Base-by-base conservation (phyloP, 1,140 invertebrate species). In the Papilio dardanus region DNA sequence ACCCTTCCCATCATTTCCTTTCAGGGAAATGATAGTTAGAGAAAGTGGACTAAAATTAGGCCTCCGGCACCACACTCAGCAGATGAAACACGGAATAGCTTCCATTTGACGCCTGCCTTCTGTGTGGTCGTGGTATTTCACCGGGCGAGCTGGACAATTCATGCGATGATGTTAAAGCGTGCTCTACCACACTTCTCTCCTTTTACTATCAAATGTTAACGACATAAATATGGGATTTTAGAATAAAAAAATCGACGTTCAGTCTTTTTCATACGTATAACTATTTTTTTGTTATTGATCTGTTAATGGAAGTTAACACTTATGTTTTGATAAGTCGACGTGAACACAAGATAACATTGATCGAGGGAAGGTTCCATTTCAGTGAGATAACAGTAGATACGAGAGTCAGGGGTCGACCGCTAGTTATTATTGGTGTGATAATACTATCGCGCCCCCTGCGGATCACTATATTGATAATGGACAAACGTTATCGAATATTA, bases 361-460 rank as follows among this genome's bases (percentile, higher is more conserved):
- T 67, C 14, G 28, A n/a, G 65, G 65, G 65, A 67, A 67, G 65
- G 65, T 67, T 67, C 65, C 28, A 35, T 67, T 3, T n/a, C n/a
- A n/a, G 65, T 67, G 6, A 7, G 31, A 67, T 67, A 67, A 33
- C 28, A 35, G 33, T 37, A 33, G 33, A 68, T 37, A 68, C 2
- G 33, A 31, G 19, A 68, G 66, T 68, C 66, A 68, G 33, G 31
- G 65, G 65, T 67, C 65, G 31, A 33, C 6, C 65, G 65, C 30
- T 6, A 12, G 62, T 12, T 66, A 66, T n/a, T 67, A 67, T 67
- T 67, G 6, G 31, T 19, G 19, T 19, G 28, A 67, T 67, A 67
- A 35, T 33, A 31, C 6, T 67, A 65, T 33, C 65, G 14, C 65
- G 65, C 65, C 65, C 65, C 65, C 65, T 35, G 65, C 65, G 65